A percentile compares a stretch with the other conserved stretches of the same genome.
These are phyloP conservation scores for Strigamia transsilvanica DNA, from an alignment of 2,888 invertebrate genomes.

Conservation along the genomic window DNA sequence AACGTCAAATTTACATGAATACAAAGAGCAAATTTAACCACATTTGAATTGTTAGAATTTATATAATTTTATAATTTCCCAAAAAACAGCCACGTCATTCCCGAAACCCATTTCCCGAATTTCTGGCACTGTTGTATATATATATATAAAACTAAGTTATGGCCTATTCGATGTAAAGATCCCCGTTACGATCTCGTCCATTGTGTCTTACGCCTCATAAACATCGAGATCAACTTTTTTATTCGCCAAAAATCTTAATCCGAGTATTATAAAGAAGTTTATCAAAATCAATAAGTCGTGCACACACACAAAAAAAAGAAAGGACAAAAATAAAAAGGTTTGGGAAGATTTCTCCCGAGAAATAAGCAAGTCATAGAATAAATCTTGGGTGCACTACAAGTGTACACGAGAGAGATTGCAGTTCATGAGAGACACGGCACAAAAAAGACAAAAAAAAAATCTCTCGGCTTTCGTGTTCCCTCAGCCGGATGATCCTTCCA, in stretches of 20 bases:
- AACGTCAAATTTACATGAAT: too few species aligned
- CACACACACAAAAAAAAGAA: background rate
- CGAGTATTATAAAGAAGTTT: slow-evolving; percentile 26
- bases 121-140: background rate
- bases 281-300: slow-evolving; percentile 34
- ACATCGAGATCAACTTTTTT: slow-evolving; percentile 19
- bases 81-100: background rate
- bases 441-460: background rate
- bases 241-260: slow-evolving; percentile 25
- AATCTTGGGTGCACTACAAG: slow-evolving; percentile 37
- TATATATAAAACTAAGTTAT: background rate
- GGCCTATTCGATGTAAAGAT: slow-evolving; percentile 1
- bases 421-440: background rate
- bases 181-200: slow-evolving; percentile 13
- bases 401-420: slow-evolving; percentile 21
- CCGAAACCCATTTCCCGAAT: background rate
- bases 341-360: slow-evolving; percentile 14
- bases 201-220: slow-evolving; percentile 26
- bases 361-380: slow-evolving; percentile 49
- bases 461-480: background rate
- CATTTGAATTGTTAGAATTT: too few species aligned
- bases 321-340: background rate
- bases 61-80: background rate
- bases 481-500: background rate
- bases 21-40: too few species aligned